A percentile compares a stretch with the other conserved stretches of the same genome.
phyloP scores from a whole-genome alignment of 1,140 invertebrate genomes.

The Chrysoperla carnea region DNA sequence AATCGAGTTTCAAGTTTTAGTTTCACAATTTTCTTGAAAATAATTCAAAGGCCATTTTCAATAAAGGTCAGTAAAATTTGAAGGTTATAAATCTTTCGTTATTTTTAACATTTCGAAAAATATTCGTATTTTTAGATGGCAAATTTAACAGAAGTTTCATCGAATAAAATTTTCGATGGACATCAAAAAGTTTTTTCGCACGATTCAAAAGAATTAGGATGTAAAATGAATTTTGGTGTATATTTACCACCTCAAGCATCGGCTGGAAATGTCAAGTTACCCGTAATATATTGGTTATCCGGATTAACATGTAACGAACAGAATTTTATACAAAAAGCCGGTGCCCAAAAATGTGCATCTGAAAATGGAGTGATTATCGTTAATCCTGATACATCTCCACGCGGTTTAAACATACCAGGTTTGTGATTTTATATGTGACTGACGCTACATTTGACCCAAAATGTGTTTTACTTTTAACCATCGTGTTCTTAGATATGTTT shows the following conservation, averaged over 20 bases:
- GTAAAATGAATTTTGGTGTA: conserved; percentile 85
- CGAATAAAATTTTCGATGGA: conserved; percentile 60
- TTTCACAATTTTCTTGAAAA: too few relatives aligned
- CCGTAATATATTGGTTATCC: conserved; percentile 86
- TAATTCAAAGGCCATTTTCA: too few relatives aligned
- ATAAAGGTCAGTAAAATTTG: too few relatives aligned
- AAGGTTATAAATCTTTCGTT: too few relatives aligned
- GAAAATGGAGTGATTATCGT: conserved; percentile 72
- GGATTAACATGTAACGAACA: conserved; percentile 90
- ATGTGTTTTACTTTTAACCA: too few relatives aligned
- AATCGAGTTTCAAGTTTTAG: too few relatives aligned
- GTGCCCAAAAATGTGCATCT: conserved; percentile 71
- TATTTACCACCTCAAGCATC: conserved; percentile 67
- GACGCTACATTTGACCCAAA: too few relatives aligned
- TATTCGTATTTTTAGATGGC: conserved; percentile 16
- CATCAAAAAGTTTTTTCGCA: conserved; percentile 75
- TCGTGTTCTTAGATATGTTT: too few relatives aligned
- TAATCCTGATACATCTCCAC: conserved; percentile 89
- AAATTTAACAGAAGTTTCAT: conserved; percentile 38
- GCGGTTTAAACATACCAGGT: conserved; percentile 70
- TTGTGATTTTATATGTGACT: too few relatives aligned
- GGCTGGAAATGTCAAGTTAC: conserved; percentile 44
- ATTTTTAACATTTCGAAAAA: conserved; percentile 1
- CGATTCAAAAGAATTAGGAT: conserved; percentile 61
- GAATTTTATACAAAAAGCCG: conserved; percentile 93